Percentiles rank a stretch among this genome's conserved stretches.
Conservation (phyloP, 2,113 vertebrate species). For the Tychaedon coryphoeus region DNA sequence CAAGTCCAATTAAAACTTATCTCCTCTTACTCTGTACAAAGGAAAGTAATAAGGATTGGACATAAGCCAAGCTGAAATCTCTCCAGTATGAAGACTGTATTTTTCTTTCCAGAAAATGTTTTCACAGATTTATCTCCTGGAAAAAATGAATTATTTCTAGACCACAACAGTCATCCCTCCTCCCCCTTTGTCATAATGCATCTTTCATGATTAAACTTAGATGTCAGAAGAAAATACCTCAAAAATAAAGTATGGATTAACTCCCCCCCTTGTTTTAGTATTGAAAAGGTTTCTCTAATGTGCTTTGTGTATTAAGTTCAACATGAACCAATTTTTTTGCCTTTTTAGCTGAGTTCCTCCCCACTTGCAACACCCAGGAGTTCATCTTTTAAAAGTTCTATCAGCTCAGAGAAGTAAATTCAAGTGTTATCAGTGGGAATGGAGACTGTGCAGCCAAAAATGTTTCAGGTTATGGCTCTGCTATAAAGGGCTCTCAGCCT, state of each 20-base stretch:
- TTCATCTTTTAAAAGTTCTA: not conserved
- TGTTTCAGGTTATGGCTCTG: not conserved
- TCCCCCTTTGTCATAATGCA: fast-evolving
- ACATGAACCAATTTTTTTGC: not conserved
- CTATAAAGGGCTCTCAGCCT: not conserved
- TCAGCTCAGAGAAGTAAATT: not conserved
- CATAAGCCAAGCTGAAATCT: not conserved
- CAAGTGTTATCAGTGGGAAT: not conserved
- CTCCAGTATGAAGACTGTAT: not conserved
- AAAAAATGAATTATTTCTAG: slow-evolving; percentile 48
- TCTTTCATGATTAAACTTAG: not conserved
- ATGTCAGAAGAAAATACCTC: not conserved
- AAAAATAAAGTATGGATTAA: not conserved
- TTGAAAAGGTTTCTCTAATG: not conserved
- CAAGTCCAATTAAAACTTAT: slow-evolving; percentile 43
- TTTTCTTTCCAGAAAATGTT: slow-evolving; percentile 24
- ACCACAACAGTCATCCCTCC: not conserved
- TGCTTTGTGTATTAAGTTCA: not conserved
- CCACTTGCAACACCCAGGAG: not conserved
- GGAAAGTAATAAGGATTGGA: slow-evolving; percentile 19
- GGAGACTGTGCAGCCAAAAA: not conserved
- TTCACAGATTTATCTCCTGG: slow-evolving; percentile 34
- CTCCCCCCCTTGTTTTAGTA: not conserved
- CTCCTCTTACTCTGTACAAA: not conserved
- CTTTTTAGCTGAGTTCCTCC: not conserved